Percentiles rank a stretch among this genome's conserved stretches.
Evolutionary conservation across 2,113 vertebrate species (phyloP).

Genomic region (Oryzias curvinotus): DNA sequence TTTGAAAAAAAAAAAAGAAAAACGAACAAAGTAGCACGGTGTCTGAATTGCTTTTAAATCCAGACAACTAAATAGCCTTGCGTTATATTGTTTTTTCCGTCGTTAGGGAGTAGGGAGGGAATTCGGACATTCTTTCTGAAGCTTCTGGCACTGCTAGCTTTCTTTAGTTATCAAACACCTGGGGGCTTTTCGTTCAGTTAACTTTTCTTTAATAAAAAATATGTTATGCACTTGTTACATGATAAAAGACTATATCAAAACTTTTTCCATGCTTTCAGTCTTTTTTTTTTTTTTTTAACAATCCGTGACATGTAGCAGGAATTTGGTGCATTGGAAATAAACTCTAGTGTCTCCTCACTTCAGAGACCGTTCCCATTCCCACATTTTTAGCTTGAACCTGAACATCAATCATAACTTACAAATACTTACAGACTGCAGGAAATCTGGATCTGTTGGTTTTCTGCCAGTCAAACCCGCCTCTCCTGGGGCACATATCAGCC

Average conservation of each 20-base stretch:
- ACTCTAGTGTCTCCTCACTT: constrained; percentile 43
- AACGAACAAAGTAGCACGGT: too few species aligned
- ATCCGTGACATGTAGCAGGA: constrained; percentile 60
- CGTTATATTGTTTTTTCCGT: too few species aligned
- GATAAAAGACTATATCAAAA: background rate
- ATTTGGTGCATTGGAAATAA: constrained; percentile 62
- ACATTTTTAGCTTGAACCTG: constrained; percentile 39
- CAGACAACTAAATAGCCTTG: too few species aligned
- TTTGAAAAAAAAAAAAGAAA: too few species aligned
- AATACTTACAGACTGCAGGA: constrained; percentile 27
- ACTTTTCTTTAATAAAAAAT: too few species aligned
- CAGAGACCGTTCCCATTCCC: constrained; percentile 43
- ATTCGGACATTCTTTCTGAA: too few species aligned
- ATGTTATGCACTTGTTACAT: background rate
- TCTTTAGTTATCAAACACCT: too few species aligned
- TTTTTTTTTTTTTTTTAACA: constrained; percentile 38
- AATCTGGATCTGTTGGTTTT: constrained; percentile 41
- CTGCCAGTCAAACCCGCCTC: constrained; percentile 35
- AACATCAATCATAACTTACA: constrained; percentile 61
- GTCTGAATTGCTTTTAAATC: too few species aligned
- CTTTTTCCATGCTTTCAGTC: too few species aligned
- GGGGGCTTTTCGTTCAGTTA: too few species aligned
- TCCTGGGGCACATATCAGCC: constrained; percentile 39
- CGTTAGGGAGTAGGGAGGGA: too few species aligned
- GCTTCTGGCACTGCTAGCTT: too few species aligned